Percentiles rank a stretch among this genome's conserved stretches.
phyloP scores from a whole-genome alignment of 2,113 vertebrate genomes.

The Suricata suricatta region DNA sequence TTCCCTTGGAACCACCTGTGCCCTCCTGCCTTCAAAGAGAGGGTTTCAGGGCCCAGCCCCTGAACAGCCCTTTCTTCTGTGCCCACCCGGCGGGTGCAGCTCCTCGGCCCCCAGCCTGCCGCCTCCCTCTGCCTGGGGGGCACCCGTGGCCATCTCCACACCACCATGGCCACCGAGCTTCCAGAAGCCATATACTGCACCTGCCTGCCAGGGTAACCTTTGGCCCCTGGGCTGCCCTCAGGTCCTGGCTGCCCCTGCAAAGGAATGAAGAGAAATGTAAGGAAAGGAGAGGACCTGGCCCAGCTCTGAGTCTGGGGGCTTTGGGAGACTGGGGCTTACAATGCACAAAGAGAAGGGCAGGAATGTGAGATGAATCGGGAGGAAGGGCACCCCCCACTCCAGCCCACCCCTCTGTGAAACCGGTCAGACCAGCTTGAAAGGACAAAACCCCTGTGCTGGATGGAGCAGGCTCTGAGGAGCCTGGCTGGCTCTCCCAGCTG shows the following conservation, averaged over 20 bases:
- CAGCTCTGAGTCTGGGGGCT: background rate
- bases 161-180: conserved; percentile 65
- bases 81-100: background rate
- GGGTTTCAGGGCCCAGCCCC: background rate
- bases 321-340: background rate
- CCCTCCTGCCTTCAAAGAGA: background rate
- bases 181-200: conserved; percentile 96
- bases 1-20: background rate
- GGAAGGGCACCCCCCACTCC: background rate
- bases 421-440: conserved; percentile 39
- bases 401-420: conserved; percentile 45
- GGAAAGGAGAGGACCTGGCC: conserved; percentile 34
- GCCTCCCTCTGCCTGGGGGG: conserved; percentile 54
- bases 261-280: conserved; percentile 64
- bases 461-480: conserved; percentile 74
- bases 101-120: background rate
- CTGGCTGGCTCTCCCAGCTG: conserved; percentile 80
- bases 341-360: background rate
- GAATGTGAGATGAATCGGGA: conserved; percentile 18
- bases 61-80: background rate
- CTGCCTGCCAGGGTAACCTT: conserved; percentile 99
- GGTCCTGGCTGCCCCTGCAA: conserved; percentile 93
- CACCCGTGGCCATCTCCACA: conserved; percentile 48
- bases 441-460: conserved; percentile 40
- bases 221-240: conserved; percentile 96